phyloP scores from a whole-genome alignment of 2,888 invertebrate species.

The Hirtodrosophila cameraria region DNA sequence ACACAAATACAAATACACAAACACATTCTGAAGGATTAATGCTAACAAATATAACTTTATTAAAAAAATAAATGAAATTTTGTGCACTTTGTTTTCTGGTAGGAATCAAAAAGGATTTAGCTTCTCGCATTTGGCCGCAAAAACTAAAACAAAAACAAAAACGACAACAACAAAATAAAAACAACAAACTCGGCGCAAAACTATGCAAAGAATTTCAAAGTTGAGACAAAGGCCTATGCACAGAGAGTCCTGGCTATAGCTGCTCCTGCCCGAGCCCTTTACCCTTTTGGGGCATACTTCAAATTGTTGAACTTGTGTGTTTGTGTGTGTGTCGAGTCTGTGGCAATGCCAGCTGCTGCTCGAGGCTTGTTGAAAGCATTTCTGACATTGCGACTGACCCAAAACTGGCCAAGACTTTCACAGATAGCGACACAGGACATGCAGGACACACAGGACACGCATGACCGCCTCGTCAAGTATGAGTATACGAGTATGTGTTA shows the following conservation, averaged over 20 bases:
- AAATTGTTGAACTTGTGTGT: conserved; percentile 55
- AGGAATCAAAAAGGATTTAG: conserved; percentile 43
- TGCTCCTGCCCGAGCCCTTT: conserved; percentile 29
- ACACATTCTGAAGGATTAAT: conserved; percentile 57
- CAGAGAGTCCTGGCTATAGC: conserved; percentile 12
- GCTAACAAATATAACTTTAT: conserved; percentile 78
- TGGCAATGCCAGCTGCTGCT: conserved; percentile 35
- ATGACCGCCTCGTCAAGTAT: conserved; percentile 47
- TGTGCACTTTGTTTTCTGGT: conserved; percentile 44
- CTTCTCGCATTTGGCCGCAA: conserved; percentile 43
- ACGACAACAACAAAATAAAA: conserved; percentile 12
- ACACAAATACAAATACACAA: conserved; percentile 23
- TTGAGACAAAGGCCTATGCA: conserved; percentile 61
- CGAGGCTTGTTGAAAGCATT: conserved; percentile 51
- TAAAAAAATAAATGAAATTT: conserved; percentile 79
- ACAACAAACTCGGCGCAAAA: conserved; percentile 38
- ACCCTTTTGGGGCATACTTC: conserved; percentile 47
- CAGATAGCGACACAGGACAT: conserved; percentile 32
- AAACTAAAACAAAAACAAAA: conserved; percentile 44
- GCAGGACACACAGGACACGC: conserved; percentile 40
- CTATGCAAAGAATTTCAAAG: conserved; percentile 69
- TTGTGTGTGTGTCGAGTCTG: conserved; percentile 11
- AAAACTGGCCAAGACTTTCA: conserved; percentile 44
- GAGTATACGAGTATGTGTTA: conserved; percentile 25
- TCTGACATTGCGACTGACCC: conserved; percentile 63